Evolutionary conservation across 2,113 vertebrate genomes (phyloP).

Genomic region (Urocynchramus pylzowi): DNA sequence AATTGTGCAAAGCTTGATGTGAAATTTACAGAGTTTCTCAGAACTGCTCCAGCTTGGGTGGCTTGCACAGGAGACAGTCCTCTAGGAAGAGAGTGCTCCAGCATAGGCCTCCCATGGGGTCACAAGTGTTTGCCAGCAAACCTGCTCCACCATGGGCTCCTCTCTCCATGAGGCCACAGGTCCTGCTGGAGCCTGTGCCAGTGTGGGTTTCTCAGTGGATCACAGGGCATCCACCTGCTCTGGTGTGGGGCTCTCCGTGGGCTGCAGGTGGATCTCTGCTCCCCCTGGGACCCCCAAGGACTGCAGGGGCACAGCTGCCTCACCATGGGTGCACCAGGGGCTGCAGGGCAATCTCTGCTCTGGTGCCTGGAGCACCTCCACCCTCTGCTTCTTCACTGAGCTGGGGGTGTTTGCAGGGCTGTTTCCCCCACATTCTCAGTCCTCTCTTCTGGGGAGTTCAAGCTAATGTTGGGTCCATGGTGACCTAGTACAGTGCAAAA

Average conservation of each 20-base stretch:
- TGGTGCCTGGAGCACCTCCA: fast-evolving
- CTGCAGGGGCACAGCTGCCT: not conserved
- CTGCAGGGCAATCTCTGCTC: not conserved
- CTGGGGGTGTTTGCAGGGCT: not conserved
- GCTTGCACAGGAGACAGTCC: not conserved
- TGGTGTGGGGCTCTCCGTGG: fast-evolving
- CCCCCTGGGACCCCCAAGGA: no score
- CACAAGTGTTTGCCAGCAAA: not conserved
- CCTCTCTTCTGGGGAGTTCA: not conserved
- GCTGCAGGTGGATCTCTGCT: not conserved
- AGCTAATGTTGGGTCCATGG: not conserved
- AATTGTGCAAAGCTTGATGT: not conserved
- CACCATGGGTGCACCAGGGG: not conserved
- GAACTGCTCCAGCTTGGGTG: not conserved
- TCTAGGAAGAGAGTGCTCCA: not conserved
- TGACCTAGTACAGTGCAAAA: not conserved
- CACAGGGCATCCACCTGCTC: not conserved
- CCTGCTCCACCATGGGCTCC: not conserved
- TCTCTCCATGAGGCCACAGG: not conserved
- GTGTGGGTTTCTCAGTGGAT: not conserved
- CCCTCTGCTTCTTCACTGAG: not conserved
- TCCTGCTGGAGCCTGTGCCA: not conserved
- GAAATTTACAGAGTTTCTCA: not conserved
- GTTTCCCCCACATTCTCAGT: not conserved
- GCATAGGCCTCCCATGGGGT: not conserved